Evolutionary conservation across 2,888 invertebrate genomes (phyloP), one percentile per base, ranked within the genome.

Genomic region (Drosophila seclusa): DNA sequence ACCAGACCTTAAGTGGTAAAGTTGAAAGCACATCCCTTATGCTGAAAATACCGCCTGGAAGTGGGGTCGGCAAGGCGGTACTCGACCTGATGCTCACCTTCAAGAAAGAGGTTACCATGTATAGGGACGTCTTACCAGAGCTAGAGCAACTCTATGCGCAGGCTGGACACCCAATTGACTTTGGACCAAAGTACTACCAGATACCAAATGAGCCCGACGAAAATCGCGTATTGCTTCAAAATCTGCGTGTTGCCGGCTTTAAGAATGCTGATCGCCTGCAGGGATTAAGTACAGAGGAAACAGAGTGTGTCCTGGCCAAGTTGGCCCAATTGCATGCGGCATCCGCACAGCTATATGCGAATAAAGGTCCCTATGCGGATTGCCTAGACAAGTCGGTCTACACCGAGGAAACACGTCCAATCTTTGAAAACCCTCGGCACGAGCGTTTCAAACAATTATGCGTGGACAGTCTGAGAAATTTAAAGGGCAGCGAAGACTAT

Each of bases 251-350:
- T 1, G 55, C 52, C 5, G 87, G 87, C 2, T 92, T 87, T 21
- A 81, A 75, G 36, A 92, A 92, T 55, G 82, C 78, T 7, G 82
- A 91, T 69, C 87, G 92, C 0, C 76, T 82, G 0, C 69, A 89
- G 13, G 90, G 92, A 10, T 62, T 92, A 4, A 88, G 84, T 55
- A 67, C 78, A 29, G 68, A 61, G 4, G 92, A 92, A 55, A 87
- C 89, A 0, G 75, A 91, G 60, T 58, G 82, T 4, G 90, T 85
- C 1, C 69, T 93, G 1, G 71, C 72, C 57, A 89, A 91, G 38
- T 61, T 92, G 31, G 91, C 92, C 4, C 79, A 92, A 38, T 74
- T 91, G 42, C 92, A 92, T 84, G 93, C 92, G 2, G 91, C 89
- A 0, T 92, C 93, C 0, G 92, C 89, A 0, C 82, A 87, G 21